Evolutionary conservation across 2,113 vertebrate genomes (phyloP), one percentile per base, ranked within the genome.

Genomic region (Eubucco bourcierii): DNA sequence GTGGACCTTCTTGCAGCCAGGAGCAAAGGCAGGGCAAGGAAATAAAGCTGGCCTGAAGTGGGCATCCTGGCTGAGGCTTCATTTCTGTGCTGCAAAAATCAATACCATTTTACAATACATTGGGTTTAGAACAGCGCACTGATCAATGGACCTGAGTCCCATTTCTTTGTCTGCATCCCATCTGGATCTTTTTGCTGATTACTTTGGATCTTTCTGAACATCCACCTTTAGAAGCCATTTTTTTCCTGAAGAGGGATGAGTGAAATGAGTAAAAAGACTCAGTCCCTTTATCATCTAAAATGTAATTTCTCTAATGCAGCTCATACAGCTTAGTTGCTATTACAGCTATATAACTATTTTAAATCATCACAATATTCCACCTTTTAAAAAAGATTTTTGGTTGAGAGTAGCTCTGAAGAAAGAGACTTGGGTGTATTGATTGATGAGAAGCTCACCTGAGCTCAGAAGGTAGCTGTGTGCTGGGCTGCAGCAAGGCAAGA

Each of bases 1-100:
- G 0, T 18, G 52, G 52, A 39, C 41, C 5, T 78, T 41, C 72
- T 85, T 0, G 0, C 63, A 58, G 61, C 21, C 50, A 60, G 56
- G 31, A 84, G 74, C 29, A 68, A 4, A 15, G 2, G 0, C n/a
- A 73, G 61, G 66, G 39, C 47, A 76, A 19, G 56, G 50, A 56
- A 55, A 10, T 20, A 25, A 88, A 81, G 74, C 25, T 9, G 10
- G 37, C 15, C 60, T 83, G 33, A 67, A 67, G n/a, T 16, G 33
- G 10, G 9, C 28, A 55, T 33, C 24, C 27, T 83, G 37, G 53
- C 19, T 60, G 76, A 71, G 17, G 39, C 31, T 61, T 60, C 23
- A 25, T 82, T 9, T 70, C 41, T 60, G 27, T 50, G 9, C 39
- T 71, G 10, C 24, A 53, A 63, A 47, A 82, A 52, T 53, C 33